Base-by-base conservation (phyloP, 2,888 invertebrate species). In the Pseudococcus viburni region DNA sequence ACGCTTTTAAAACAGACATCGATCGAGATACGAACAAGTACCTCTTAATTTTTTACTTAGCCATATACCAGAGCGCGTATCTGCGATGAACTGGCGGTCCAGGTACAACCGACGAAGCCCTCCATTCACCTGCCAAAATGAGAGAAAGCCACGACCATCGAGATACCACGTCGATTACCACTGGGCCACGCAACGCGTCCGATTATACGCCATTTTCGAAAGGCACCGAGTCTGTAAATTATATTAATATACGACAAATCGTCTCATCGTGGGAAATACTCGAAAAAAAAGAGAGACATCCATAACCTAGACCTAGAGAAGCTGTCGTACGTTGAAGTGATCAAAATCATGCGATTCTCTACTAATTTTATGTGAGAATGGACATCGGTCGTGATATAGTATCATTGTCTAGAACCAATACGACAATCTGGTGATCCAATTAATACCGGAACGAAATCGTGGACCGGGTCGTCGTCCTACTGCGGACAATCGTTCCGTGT, bases 361-460 rank as follows among this genome's bases (percentile, higher is more conserved):
- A 5, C 7, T n/a, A 55, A n/a, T 55, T 55, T 64, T 11, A 64
- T 64, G 22, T 64, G 64, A 64, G 22, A 64, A 64, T 22, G 22
- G 8, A 22, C 1, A n/a, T n/a, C 17, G 7, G 59, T n/a, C 17
- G 7, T 59, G 59, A 59, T 42, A 9, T 42, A 42, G 42, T 42
- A 42, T 1, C 48, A 55, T 64, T 64, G 64, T 64, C 64, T 64
- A 64, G 64, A 64, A 64, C 22, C 64, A 64, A 64, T 64, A 64
- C 22, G 64, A 64, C 64, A 64, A 64, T 64, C 64, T 64, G 19
- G 64, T 64, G 64, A 64, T 64, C 64, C 64, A 64, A 64, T 64
- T 64, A 64, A 64, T 64, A 64, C 64, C 64, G 64, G 22, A 64
- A 64, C 64, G 22, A 64, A 64, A 64, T 22, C 9, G 9, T 22